A percentile compares a stretch with the other conserved stretches of the same genome.
Evolutionary conservation across 2,113 vertebrate species (phyloP).

Genomic region (Pluvianellus socialis): DNA sequence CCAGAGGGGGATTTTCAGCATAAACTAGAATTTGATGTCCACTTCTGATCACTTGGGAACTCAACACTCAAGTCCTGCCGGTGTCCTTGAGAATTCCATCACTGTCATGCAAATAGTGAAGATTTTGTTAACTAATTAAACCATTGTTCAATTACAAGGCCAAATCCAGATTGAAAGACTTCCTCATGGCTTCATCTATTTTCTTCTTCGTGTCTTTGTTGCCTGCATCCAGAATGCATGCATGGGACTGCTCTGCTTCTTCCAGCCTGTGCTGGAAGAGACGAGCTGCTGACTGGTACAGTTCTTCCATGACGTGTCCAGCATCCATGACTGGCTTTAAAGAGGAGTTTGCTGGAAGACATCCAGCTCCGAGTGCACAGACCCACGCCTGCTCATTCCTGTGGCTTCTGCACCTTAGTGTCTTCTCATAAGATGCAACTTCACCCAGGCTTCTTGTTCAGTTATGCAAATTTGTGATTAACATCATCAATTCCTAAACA

Average conservation of each 20-base stretch:
- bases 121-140: neutral
- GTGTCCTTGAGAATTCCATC: neutral
- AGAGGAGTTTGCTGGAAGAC: neutral
- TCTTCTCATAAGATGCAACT: neutral
- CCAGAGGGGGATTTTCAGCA: neutral
- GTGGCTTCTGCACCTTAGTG: neutral
- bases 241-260: neutral
- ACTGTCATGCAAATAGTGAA: neutral
- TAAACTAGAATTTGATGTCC: neutral
- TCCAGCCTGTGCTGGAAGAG: neutral
- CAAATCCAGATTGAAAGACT: neutral
- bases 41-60: neutral
- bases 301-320: neutral
- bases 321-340: neutral
- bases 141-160: neutral
- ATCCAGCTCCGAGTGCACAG: neutral
- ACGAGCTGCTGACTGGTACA: neutral
- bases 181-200: neutral
- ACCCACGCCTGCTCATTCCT: neutral
- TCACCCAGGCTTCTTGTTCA: neutral
- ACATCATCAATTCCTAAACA: fast-evolving
- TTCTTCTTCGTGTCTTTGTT: neutral
- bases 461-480: neutral
- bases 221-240: neutral
- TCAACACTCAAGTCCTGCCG: neutral